A percentile compares a stretch with the other conserved stretches of the same genome.
Conservation (phyloP, 2,888 invertebrate species). For the Athalia rosae region DNA sequence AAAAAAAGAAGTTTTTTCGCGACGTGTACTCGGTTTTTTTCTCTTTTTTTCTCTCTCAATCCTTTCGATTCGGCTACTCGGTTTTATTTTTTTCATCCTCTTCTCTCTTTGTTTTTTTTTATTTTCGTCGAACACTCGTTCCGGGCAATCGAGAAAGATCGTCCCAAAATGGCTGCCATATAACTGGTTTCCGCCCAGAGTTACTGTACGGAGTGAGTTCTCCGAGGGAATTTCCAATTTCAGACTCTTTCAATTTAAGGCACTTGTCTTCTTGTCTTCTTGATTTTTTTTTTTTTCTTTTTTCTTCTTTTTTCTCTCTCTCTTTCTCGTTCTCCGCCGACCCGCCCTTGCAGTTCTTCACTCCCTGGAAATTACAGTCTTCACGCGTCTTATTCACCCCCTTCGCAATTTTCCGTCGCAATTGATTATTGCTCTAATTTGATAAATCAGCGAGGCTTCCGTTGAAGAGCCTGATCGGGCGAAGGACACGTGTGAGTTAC, state of each 20-base stretch:
- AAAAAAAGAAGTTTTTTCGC: no score
- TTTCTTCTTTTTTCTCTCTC: not conserved
- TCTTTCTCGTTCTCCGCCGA: conserved; percentile 6
- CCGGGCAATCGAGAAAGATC: conserved; percentile 30
- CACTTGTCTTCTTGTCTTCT: conserved; percentile 64
- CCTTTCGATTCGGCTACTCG: no score
- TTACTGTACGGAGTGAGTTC: conserved; percentile 57
- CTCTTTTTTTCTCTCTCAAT: no score
- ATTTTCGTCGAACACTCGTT: not conserved
- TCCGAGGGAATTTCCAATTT: conserved; percentile 69
- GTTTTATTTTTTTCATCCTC: not conserved
- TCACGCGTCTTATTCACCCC: not conserved
- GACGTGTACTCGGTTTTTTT: no score
- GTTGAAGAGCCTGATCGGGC: no score
- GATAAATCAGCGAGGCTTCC: not conserved
- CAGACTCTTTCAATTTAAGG: conserved; percentile 68
- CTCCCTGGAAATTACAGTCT: conserved; percentile 13
- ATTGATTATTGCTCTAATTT: conserved; percentile 5
- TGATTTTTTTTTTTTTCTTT: conserved; percentile 9
- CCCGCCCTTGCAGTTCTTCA: conserved; percentile 15
- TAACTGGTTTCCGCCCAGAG: not conserved
- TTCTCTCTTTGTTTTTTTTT: not conserved
- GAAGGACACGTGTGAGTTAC: no score
- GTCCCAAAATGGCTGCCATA: conserved; percentile 13
- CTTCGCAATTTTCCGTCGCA: conserved; percentile 2